Evolutionary conservation across 2,113 vertebrate genomes (phyloP).

Genomic region (Cyphomyrus discorhynchus): DNA sequence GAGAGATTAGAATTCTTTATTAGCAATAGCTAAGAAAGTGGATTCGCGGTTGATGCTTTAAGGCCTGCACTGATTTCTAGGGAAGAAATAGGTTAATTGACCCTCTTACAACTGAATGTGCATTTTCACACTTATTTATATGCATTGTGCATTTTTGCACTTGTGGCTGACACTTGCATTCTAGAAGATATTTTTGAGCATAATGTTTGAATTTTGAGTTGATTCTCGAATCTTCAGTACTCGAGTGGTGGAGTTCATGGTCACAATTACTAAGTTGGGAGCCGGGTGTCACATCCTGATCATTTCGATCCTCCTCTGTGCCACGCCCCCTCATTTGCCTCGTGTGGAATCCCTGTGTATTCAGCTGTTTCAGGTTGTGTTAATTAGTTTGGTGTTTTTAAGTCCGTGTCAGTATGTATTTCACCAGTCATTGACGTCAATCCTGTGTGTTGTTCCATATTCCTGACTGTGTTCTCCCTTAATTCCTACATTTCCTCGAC

Average conservation of each 20-base stretch:
- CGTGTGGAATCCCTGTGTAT: no score
- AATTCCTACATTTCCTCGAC: no score
- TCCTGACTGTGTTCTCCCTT: no score
- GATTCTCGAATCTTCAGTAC: not conserved
- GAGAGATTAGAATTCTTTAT: constrained; percentile 20
- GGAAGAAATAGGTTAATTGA: not conserved
- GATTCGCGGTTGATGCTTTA: not conserved
- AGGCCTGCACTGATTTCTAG: not conserved
- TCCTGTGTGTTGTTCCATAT: no score
- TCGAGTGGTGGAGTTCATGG: not conserved
- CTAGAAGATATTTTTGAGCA: not conserved
- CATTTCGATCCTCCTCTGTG: no score
- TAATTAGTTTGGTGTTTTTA: no score
- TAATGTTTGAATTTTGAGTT: not conserved
- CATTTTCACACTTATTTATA: not conserved
- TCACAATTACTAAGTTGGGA: not conserved
- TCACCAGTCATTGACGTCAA: no score
- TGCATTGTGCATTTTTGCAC: not conserved
- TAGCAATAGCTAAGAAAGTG: constrained; percentile 18
- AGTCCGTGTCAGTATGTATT: no score
- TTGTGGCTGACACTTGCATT: not conserved
- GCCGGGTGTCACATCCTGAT: no score
- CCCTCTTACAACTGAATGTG: not conserved
- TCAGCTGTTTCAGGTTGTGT: no score
- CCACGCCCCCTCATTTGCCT: no score